phyloP scores from a whole-genome alignment of 2,888 invertebrate genomes.

The Nycteola revayana region DNA sequence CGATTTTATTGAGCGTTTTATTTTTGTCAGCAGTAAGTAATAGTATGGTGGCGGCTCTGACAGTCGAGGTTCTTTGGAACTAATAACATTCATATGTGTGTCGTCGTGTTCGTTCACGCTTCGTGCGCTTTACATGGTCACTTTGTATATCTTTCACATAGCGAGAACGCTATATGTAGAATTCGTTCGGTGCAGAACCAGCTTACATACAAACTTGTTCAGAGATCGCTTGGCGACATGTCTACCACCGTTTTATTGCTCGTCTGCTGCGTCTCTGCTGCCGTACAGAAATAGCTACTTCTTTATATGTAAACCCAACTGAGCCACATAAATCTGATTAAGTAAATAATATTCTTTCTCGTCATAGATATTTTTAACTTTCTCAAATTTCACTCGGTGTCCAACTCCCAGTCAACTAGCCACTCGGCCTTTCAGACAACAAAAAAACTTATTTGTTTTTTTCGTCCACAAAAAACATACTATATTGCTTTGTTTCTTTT shows the following conservation, averaged over 20 bases:
- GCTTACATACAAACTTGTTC: slow-evolving; percentile 37
- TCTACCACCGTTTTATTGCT: slow-evolving; percentile 43
- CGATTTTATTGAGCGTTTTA: slow-evolving; percentile 52
- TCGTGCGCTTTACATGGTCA: slow-evolving; percentile 27
- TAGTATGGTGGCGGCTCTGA: slow-evolving; percentile 24
- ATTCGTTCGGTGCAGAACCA: slow-evolving; percentile 18
- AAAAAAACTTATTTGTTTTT: too few relatives aligned
- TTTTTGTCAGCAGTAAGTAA: slow-evolving; percentile 43
- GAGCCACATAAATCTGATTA: too few relatives aligned
- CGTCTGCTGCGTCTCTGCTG: slow-evolving; percentile 35
- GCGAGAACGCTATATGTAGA: slow-evolving; percentile 17
- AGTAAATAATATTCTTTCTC: too few relatives aligned
- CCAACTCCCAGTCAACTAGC: too few relatives aligned
- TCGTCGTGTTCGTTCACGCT: slow-evolving; percentile 16
- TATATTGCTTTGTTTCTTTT: too few relatives aligned
- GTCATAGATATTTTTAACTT: too few relatives aligned
- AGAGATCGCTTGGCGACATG: slow-evolving; percentile 34
- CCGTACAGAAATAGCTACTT: slow-evolving; percentile 43
- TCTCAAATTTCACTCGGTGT: too few relatives aligned
- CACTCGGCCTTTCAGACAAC: too few relatives aligned
- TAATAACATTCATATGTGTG: slow-evolving; percentile 21
- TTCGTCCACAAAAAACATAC: too few relatives aligned
- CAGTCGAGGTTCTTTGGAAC: slow-evolving; percentile 14
- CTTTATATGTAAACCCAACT: slow-evolving; percentile 19
- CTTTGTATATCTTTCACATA: slow-evolving; percentile 16